Base-by-base conservation (phyloP, 2,113 vertebrate genomes). In the Dromiciops gliroides region DNA sequence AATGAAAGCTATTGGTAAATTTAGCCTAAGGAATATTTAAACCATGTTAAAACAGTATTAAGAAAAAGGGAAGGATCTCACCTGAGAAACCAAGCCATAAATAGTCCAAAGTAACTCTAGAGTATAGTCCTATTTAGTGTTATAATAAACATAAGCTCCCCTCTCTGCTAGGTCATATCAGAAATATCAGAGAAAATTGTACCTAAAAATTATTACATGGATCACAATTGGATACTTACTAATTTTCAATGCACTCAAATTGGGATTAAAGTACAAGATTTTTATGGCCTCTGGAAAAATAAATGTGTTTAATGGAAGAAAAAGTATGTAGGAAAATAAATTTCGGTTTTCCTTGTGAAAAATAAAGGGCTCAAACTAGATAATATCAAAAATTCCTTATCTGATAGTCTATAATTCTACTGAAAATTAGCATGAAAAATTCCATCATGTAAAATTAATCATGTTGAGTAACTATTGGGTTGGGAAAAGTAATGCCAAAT, bases 61-160 rank as follows among this genome's bases (percentile, higher is more conserved):
- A 28, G 89, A 51, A 83, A 37, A 48, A 31, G 49, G 37, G 24
- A 60, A 95, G 52, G 60, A 48, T 50, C 90, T 91, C n/a, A 93
- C 91, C 91, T 93, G 92, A 95, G 96, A 95, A 94, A 88, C 53
- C 52, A 8, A 48, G 89, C 89, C 67, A 91, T 60, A 26, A 89
- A 90, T 89, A 95, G 89, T 48, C 92, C 48, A 31, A 90, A 92
- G 31, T 91, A 95, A 56, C 93, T 97, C 94, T 96, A 92, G 95
- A 97, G 93, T 48, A 50, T 92, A 44, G 1, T 44, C 16, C n/a
- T 60, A 60, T 31, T 9, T 60, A 60, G 28, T 31, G 3, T 53
- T 50, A 44, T 51, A 52, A 52, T 90, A 47, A 28, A 11, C 0
- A 3, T 37, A 22, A 44, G 67, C 51, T 37, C 47, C 31, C 90